phyloP scores from a whole-genome alignment of 2,113 vertebrate genomes.

The Porphyrio hochstetteri region DNA sequence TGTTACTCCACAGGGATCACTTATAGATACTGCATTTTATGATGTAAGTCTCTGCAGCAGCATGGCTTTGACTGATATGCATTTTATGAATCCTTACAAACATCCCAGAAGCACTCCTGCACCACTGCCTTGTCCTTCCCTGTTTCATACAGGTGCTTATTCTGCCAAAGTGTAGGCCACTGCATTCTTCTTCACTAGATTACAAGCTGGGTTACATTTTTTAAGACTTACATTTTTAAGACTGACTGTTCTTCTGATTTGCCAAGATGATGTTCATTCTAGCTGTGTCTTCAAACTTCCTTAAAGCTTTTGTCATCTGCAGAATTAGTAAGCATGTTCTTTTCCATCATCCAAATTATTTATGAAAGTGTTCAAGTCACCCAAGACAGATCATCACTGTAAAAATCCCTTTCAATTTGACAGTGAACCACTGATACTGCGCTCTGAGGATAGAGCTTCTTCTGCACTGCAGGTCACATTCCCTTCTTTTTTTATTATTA shows the following conservation, averaged over 20 bases:
- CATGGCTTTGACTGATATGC: not conserved
- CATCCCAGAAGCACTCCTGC: not conserved
- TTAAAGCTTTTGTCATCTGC: conserved; percentile 35
- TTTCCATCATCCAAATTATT: conserved; percentile 28
- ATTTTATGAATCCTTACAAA: not conserved
- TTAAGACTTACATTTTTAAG: not conserved
- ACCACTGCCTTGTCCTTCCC: not conserved
- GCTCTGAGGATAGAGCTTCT: not conserved
- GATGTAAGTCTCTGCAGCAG: not conserved
- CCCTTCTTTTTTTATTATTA: not conserved
- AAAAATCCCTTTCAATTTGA: conserved; percentile 22
- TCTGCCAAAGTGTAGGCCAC: not conserved
- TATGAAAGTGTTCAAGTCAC: not conserved
- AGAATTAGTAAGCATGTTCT: conserved; percentile 24
- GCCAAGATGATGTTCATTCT: not conserved
- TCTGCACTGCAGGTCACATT: not conserved
- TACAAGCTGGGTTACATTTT: not conserved
- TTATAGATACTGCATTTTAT: not conserved
- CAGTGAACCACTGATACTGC: not conserved
- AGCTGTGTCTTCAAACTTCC: not conserved
- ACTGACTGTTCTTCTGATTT: not conserved
- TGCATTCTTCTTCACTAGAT: not conserved
- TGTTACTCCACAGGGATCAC: not conserved
- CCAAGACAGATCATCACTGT: not conserved
- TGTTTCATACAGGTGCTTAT: not conserved